phyloP scores from a whole-genome alignment of 2,113 vertebrate species.

The Sciurus niger region DNA sequence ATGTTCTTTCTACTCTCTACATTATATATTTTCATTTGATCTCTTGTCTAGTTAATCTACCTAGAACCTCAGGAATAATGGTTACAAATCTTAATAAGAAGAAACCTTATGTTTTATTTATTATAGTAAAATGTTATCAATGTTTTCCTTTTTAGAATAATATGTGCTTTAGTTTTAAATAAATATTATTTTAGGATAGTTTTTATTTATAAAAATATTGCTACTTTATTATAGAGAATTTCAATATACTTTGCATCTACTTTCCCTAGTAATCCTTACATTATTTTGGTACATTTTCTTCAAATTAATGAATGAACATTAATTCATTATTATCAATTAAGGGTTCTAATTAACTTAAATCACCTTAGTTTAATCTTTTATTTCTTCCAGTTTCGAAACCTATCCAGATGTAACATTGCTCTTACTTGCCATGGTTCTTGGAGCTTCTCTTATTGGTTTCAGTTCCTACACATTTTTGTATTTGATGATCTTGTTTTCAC shows the following conservation, averaged over 20 bases:
- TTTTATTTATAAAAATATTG: neutral
- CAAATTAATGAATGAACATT: neutral
- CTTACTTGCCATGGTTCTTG: too few species aligned
- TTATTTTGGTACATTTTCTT: neutral
- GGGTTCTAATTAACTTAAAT: too few species aligned
- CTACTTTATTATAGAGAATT: neutral
- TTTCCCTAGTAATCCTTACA: neutral
- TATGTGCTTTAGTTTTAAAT: neutral
- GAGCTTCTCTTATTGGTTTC: too few species aligned
- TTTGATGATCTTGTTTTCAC: too few species aligned
- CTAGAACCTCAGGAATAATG: neutral
- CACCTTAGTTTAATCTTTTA: too few species aligned
- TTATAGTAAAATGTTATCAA: neutral
- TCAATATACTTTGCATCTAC: neutral
- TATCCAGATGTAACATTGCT: too few species aligned
- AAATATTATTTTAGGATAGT: neutral
- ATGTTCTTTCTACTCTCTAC: neutral
- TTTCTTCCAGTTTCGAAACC: too few species aligned
- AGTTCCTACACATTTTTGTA: too few species aligned
- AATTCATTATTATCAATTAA: neutral
- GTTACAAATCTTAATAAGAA: neutral
- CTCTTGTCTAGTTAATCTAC: neutral
- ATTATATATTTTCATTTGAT: neutral
- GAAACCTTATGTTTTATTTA: neutral
- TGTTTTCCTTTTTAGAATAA: neutral